These are phyloP conservation scores for Kuschelorhynchus macadamiae DNA, from an alignment of 2,888 invertebrate species.

Conservation along the genomic window DNA sequence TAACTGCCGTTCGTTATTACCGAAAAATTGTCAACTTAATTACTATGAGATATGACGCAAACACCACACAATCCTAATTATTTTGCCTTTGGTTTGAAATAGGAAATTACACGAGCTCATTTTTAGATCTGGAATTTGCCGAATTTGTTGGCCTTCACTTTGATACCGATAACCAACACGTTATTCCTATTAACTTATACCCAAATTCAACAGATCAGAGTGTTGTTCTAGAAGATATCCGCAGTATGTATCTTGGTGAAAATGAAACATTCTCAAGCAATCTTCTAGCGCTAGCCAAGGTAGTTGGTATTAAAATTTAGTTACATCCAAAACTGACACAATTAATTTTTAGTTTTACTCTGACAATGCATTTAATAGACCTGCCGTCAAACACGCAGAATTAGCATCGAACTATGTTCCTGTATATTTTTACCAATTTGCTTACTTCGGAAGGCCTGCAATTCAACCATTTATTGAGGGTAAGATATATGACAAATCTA, in stretches of 20 bases:
- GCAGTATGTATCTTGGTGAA: conserved; percentile 7
- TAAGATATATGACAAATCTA: too few relatives aligned
- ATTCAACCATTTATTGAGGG: conserved; percentile 38
- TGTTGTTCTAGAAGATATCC: conserved; percentile 4
- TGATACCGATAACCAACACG: background rate
- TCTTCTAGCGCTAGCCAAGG: too few relatives aligned
- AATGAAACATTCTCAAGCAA: too few relatives aligned
- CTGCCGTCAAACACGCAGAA: conserved; percentile 47
- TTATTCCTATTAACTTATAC: conserved; percentile 1
- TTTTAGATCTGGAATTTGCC: conserved; percentile 2
- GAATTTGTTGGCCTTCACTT: background rate
- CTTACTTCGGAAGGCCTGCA: conserved; percentile 49
- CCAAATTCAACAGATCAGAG: background rate
- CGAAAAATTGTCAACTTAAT: too few relatives aligned
- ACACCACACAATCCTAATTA: too few relatives aligned
- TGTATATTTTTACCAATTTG: conserved; percentile 54
- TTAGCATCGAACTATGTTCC: conserved; percentile 47
- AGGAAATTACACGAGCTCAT: too few relatives aligned
- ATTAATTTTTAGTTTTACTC: conserved; percentile 19
- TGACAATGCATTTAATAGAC: conserved; percentile 44
- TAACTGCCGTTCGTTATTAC: too few relatives aligned
- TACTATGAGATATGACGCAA: too few relatives aligned
- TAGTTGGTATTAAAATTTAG: too few relatives aligned
- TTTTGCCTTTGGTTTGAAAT: too few relatives aligned
- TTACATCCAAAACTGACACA: too few relatives aligned